phyloP scores from a whole-genome alignment of 2,888 invertebrate species.

The Pheosia tremula region DNA sequence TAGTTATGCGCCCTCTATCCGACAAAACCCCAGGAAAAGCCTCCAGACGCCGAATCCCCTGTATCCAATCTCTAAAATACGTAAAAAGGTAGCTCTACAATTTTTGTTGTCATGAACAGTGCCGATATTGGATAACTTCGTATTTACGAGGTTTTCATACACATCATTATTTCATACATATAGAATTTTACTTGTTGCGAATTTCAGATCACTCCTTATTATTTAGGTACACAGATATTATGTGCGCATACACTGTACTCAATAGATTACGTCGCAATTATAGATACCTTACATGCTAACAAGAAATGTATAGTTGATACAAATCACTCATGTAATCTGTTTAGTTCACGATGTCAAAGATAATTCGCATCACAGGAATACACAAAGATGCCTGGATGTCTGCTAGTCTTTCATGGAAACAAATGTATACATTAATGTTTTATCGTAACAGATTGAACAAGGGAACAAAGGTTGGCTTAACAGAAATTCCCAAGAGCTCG shows the following conservation, averaged over 20 bases:
- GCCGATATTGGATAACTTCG: neutral
- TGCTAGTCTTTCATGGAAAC: slow-evolving; percentile 24
- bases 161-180: too few relatives aligned
- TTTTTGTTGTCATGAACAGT: slow-evolving; percentile 19
- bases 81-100: slow-evolving; percentile 30
- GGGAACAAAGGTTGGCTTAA: slow-evolving; percentile 32
- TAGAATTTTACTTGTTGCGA: too few relatives aligned
- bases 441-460: slow-evolving; percentile 45
- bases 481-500: slow-evolving; percentile 35
- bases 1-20: slow-evolving; percentile 66
- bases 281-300: neutral
- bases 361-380: slow-evolving; percentile 19
- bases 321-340: slow-evolving; percentile 14
- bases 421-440: slow-evolving; percentile 41
- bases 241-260: too few relatives aligned
- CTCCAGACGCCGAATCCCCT: slow-evolving; percentile 61
- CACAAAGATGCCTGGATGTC: slow-evolving; percentile 19
- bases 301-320: neutral
- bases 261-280: too few relatives aligned
- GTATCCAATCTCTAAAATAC: slow-evolving; percentile 60
- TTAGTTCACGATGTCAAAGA: slow-evolving; percentile 29
- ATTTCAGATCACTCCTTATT: too few relatives aligned
- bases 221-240: too few relatives aligned
- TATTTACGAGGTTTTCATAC: too few relatives aligned
- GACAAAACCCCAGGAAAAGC: slow-evolving; percentile 57